Base-by-base conservation (phyloP, 2,888 invertebrate genomes). In the Atethmia centrago region DNA sequence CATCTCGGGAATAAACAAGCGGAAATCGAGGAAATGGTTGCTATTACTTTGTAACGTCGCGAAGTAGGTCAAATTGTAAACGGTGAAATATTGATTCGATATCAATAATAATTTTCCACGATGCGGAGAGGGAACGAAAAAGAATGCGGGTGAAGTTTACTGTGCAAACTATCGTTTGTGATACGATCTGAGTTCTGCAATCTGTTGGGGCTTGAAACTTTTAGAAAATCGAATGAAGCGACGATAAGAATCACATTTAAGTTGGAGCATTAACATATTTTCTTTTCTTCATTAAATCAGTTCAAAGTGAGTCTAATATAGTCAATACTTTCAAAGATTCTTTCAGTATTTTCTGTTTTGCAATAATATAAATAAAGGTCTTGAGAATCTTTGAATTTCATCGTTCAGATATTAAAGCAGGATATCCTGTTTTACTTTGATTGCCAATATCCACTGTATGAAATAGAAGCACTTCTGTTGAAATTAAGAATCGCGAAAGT, bases 381-480 rank as follows among this genome's bases (percentile, higher is more conserved):
- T n/a, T n/a, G n/a, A n/a, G n/a, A n/a, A n/a, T n/a, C n/a, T n/a
- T n/a, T 36, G 36, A 76, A 45, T 36, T 77, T 72, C 70, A 79
- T 79, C 51, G 75, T 68, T 71, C 28, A n/a, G 42, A 21, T 68
- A 76, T 63, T 71, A 69, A 66, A 49, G 47, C 75, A 65, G 76
- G 79, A 85, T 71, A 69, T 87, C 85, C 86, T 87, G 85, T 82
- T 74, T 74, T 55, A 71, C 51, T 77, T 70, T 66, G 14, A 47
- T 74, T 51, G 1, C 49, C 53, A 21, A 28, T 45, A 28, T 49
- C 12, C 47, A n/a, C 28, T 31, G 47, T 31, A 42, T 19, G 56
- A 61, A 70, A 66, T 62, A 45, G 16, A 80, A 64, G 49, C 19
- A 66, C 19, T 56, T 36, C 10, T 66, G 36, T 47, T 58, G 19